Evolutionary conservation across 2,797 vertebrate genomes (phyloP), one percentile per base, ranked within the genome.

Genomic region (Lemur catta): DNA sequence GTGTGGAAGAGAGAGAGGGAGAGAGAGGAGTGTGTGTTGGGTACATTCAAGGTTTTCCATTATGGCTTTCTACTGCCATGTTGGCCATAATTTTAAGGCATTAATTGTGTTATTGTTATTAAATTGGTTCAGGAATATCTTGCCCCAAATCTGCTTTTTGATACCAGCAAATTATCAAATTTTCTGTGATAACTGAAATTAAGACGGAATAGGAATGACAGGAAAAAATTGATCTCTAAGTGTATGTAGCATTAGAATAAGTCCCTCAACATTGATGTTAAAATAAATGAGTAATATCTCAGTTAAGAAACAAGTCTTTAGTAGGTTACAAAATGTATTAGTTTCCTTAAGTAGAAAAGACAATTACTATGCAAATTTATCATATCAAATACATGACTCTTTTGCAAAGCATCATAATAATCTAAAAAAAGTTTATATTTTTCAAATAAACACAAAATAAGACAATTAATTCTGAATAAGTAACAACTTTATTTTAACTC

Each of bases 401-500:
- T 92, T 92, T 59, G 14, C 26, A 94, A 94, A 82, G 38, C 7
- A 96, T 43, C 12, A 82, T 5, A 96, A 18, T 52, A 74, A 88
- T 38, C 43, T 84, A 86, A 82, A 74, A 15, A 91, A 26, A 38
- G 28, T 69, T 78, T n/a, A 15, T 43, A 78, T 59, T 75, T 94
- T 84, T 89, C 75, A 96, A 97, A 97, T 96, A 97, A 98, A 97
- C 63, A 97, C 95, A 97, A 98, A 97, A 22, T 92, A 96, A 95
- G 86, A 59, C 95, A 95, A 97, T 92, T 96, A 80, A 20, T 97
- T 98, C 94, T 98, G 97, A 98, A 98, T 98, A 99, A 98, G 98
- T 98, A 98, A 98, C 98, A 99, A 99, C 98, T 99, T 99, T 99
- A 99, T 99, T 99, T 98, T 98, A 99, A 98, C 98, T 98, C 98